A percentile compares a stretch with the other conserved stretches of the same genome.
phyloP scores from a whole-genome alignment of 2,113 vertebrate genomes.

The Pachyramphus minor region DNA sequence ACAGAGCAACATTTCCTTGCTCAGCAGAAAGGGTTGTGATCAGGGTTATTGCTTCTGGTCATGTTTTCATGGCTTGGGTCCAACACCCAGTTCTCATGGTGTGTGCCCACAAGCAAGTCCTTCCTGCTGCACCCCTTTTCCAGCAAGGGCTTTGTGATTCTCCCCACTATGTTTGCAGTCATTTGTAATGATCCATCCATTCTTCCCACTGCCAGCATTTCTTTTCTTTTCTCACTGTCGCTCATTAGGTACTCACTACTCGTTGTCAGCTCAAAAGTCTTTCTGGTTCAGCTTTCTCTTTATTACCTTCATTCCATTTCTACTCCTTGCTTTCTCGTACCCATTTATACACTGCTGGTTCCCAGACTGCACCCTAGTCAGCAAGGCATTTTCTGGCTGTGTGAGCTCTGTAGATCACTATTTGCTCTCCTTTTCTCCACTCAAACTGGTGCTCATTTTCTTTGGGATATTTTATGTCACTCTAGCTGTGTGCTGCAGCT shows the following conservation, averaged over 20 bases:
- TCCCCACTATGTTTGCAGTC: neutral
- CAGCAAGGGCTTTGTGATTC: neutral
- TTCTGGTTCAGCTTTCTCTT: neutral
- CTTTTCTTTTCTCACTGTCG: neutral
- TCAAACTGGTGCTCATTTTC: neutral
- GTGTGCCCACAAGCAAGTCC: neutral
- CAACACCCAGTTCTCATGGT: neutral
- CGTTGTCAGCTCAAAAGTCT: neutral
- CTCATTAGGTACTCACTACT: neutral
- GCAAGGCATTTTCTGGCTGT: neutral
- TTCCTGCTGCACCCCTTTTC: neutral
- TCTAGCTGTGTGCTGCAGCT: neutral
- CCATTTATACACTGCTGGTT: neutral
- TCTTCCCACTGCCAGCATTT: neutral
- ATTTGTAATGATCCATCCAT: neutral
- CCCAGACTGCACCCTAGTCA: neutral
- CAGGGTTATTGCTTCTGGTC: neutral
- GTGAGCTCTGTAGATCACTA: neutral
- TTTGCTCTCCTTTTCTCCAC: neutral
- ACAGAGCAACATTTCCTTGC: neutral
- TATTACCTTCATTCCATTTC: neutral
- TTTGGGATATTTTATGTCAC: neutral
- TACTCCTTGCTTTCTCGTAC: neutral
- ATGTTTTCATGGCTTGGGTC: neutral
- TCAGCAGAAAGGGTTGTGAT: neutral